Evolutionary conservation across 2,797 vertebrate genomes (phyloP).

Genomic region (Tapirus indicus): DNA sequence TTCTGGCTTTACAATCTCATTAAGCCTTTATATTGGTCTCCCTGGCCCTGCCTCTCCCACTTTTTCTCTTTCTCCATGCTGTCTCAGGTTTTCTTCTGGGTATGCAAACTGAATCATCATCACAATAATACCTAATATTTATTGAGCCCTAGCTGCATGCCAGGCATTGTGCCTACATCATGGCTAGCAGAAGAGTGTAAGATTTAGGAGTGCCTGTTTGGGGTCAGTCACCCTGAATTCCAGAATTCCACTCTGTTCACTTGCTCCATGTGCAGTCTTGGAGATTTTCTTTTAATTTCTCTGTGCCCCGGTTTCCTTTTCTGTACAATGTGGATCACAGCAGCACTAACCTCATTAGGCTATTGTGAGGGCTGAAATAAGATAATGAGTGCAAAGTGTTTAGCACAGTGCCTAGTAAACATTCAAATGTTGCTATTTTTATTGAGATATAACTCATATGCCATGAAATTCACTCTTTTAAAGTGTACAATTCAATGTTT

Average conservation of each 20-base stretch:
- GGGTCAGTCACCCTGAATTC: not conserved
- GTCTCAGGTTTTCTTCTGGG: not conserved
- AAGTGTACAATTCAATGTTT: not conserved
- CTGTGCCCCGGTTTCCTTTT: not conserved
- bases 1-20: not conserved
- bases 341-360: not conserved
- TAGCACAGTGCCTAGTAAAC: not conserved
- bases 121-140: not conserved
- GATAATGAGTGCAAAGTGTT: not conserved
- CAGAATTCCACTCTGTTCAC: not conserved
- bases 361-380: not conserved
- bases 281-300: conserved; percentile 8
- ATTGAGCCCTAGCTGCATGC: not conserved
- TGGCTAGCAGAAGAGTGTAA: not conserved
- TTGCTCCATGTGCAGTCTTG: not conserved
- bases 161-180: not conserved
- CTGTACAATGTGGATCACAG: not conserved
- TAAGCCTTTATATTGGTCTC: not conserved
- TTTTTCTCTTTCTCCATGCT: not conserved
- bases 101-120: not conserved
- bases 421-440: not conserved
- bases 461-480: not conserved
- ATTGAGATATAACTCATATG: not conserved
- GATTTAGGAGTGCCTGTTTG: not conserved
- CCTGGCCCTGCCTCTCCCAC: not conserved